Conservation (phyloP, 37 sponge, comb jelly and placozoan genomes). For the Beroe ovata region DNA sequence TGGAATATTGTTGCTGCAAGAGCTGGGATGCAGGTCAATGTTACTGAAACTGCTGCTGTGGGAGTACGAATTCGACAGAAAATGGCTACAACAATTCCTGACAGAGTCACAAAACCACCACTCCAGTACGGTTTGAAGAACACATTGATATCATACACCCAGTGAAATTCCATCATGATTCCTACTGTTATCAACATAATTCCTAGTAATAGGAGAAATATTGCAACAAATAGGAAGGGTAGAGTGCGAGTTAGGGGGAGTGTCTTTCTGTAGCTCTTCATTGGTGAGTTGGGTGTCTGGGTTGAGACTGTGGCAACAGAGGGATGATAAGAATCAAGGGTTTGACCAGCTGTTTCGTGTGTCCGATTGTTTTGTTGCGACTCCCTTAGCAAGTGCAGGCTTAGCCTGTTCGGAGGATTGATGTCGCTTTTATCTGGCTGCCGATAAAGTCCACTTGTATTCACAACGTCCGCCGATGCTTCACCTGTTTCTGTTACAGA, state of each 20-base stretch:
- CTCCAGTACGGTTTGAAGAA: slow-evolving; percentile 53
- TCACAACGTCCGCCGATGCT: neutral
- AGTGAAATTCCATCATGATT: slow-evolving; percentile 42
- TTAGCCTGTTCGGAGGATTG: neutral
- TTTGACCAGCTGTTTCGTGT: neutral
- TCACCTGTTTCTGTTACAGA: neutral
- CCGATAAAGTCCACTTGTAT: neutral
- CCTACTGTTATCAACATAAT: slow-evolving; percentile 10
- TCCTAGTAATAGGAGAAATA: slow-evolving; percentile 14
- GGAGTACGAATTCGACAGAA: slow-evolving; percentile 31
- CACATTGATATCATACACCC: neutral
- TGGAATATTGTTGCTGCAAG: slow-evolving; percentile 7
- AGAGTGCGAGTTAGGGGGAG: neutral
- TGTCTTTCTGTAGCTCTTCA: neutral
- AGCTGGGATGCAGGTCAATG: slow-evolving; percentile 23
- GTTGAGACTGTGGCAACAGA: neutral
- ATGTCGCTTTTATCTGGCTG: neutral
- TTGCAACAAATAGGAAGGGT: slow-evolving; percentile 15
- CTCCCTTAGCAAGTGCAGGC: neutral
- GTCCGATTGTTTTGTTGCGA: too few species aligned
- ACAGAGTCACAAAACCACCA: slow-evolving; percentile 7
- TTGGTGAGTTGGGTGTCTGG: neutral
- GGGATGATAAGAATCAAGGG: neutral
- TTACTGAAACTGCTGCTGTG: slow-evolving; percentile 3
- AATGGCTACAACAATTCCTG: neutral